phyloP scores from a whole-genome alignment of 1,140 invertebrate genomes.

The Scaptodrosophila lebanonensis region DNA sequence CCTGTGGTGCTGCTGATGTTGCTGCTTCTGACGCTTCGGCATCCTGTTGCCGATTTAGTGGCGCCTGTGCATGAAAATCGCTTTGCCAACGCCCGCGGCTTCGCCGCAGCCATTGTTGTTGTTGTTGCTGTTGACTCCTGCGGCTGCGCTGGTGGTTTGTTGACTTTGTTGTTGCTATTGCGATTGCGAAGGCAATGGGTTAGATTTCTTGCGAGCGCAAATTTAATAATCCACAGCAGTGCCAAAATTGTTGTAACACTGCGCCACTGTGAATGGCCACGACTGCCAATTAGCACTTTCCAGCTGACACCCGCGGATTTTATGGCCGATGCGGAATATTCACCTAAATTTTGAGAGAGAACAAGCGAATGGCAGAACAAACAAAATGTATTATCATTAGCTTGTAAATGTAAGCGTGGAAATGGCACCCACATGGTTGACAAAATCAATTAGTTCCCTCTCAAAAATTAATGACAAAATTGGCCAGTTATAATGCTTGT shows the following conservation, averaged over 20 bases:
- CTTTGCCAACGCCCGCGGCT: neutral
- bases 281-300: conserved; percentile 65
- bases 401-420: conserved; percentile 5
- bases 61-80: neutral
- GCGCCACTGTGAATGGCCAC: conserved; percentile 60
- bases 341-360: conserved; percentile 53
- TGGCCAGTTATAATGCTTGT: too few species aligned
- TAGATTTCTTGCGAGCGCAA: conserved; percentile 43
- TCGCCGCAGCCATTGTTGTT: neutral
- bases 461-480: conserved; percentile 13
- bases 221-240: conserved; percentile 74
- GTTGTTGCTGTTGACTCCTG: conserved; percentile 16
- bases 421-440: conserved; percentile 5
- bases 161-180: conserved; percentile 31
- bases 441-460: neutral
- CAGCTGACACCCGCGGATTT: conserved; percentile 67
- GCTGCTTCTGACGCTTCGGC: conserved; percentile 25
- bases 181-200: conserved; percentile 29
- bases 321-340: conserved; percentile 77
- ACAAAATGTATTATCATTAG: conserved; percentile 7
- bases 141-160: conserved; percentile 17
- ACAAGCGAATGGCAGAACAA: conserved; percentile 18
- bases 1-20: conserved; percentile 11
- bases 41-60: neutral
- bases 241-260: conserved; percentile 63